A percentile compares a stretch with the other conserved stretches of the same genome.
Conservation (phyloP, 2,888 invertebrate species). For the Eustalomyia histrio region DNA sequence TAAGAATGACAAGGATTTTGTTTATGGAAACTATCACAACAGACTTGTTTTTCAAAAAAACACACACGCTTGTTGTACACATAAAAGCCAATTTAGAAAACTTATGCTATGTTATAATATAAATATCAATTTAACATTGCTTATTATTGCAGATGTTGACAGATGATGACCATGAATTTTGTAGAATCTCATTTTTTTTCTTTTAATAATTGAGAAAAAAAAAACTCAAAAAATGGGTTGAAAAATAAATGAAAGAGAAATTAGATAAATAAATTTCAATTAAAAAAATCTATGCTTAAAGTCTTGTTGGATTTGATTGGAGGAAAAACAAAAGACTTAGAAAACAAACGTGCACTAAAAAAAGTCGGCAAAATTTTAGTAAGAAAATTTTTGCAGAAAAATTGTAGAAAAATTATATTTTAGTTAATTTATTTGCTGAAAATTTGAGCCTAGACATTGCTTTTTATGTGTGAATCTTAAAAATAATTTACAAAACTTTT, state of each 20-base stretch:
- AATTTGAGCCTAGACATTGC: no score
- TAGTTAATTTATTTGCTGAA: no score
- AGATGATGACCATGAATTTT: slow-evolving; percentile 26
- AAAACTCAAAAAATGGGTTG: not conserved
- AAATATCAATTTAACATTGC: slow-evolving; percentile 46
- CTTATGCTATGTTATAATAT: slow-evolving; percentile 36
- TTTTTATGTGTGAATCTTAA: no score
- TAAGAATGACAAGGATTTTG: slow-evolving; percentile 59
- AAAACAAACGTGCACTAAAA: not conserved
- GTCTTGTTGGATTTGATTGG: not conserved
- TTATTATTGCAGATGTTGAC: slow-evolving; percentile 36
- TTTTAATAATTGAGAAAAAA: not conserved
- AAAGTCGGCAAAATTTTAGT: no score
- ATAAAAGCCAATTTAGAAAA: not conserved
- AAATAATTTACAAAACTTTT: no score
- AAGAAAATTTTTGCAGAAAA: no score
- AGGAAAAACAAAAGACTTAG: not conserved
- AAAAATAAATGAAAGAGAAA: not conserved
- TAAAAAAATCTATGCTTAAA: not conserved
- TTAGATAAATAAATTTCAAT: not conserved
- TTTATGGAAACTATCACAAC: slow-evolving; percentile 41
- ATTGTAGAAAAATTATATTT: no score
- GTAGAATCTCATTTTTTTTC: not conserved
- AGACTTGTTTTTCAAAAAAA: slow-evolving; percentile 4
- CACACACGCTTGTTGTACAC: not conserved